Conservation (phyloP, 1,140 invertebrate species). For the Spodoptera frugiperda region DNA sequence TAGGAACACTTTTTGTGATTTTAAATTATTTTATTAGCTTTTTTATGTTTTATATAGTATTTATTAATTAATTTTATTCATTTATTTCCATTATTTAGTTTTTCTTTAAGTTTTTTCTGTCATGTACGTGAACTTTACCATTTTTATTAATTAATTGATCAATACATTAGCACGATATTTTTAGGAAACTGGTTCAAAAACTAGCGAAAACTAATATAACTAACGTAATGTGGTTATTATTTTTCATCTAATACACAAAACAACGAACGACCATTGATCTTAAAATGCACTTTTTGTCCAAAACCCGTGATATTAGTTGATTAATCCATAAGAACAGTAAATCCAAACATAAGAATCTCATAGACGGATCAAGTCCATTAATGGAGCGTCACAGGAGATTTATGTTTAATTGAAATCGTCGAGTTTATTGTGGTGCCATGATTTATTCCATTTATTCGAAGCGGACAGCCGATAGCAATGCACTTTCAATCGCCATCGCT, state of each 20-base stretch:
- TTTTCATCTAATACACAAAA: no score
- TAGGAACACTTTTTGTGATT: constrained; percentile 65
- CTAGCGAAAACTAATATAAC: no score
- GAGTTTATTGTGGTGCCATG: constrained; percentile 73
- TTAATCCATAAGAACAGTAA: constrained; percentile 7
- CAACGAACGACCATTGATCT: no score
- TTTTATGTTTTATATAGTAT: neutral
- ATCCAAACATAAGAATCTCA: constrained; percentile 45
- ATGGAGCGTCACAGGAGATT: constrained; percentile 69
- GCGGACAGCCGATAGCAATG: constrained; percentile 40
- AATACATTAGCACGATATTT: no score
- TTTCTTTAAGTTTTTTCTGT: neutral
- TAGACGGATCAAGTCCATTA: constrained; percentile 71
- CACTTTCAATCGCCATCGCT: constrained; percentile 54
- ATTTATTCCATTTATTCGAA: constrained; percentile 62
- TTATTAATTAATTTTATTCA: neutral
- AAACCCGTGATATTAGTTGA: neutral
- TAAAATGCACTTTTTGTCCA: neutral
- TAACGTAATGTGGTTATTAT: no score
- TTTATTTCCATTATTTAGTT: neutral
- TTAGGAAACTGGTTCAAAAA: no score
- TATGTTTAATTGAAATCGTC: constrained; percentile 81
- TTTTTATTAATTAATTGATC: no score
- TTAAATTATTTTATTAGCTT: neutral
- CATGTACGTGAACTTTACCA: neutral